Evolutionary conservation across 2,113 vertebrate species (phyloP), one percentile per base, ranked within the genome.

Genomic region (Platanista minor): DNA sequence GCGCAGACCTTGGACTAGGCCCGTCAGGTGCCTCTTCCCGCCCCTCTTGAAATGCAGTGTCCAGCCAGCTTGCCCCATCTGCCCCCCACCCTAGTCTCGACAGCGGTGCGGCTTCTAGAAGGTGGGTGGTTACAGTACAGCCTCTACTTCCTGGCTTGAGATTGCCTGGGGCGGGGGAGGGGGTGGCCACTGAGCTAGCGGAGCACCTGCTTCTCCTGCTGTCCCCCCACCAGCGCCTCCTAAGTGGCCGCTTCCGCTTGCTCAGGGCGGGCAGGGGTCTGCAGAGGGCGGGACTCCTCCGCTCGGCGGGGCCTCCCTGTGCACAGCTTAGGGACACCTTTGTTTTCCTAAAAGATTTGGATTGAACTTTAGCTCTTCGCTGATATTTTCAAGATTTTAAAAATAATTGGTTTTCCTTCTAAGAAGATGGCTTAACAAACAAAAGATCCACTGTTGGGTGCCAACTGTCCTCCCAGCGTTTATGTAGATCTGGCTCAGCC

Each of bases 371-470:
- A 57, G 15, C 64, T 86, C 49, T 66, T 89, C 9, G 2, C 29
- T 69, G 67, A 25, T 39, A 11, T 75, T 75, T 89, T 41, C 36
- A 41, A 23, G 39, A n/a, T 62, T 69, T 41, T 81, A 27, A 62
- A 88, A 83, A 57, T 85, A 41, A 61, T n/a, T 71, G 78, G 46
- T 95, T 95, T 93, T 94, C 36, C 46, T 52, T 8, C 3, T 87
- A 1, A 71, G 69, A 67, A 49, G 27, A 49, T 80, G 66, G 81
- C 54, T 36, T 77, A 75, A 20, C 20, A 25, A 57, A 90, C 75
- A 83, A 54, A 95, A 95, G 85, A 5, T 41, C 21, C 54, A 1
- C 78, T 89, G 62, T 88, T 46, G 29, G 31, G 14, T n/a, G 49
- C 49, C 72, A 41, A 1, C 1, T 13, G 20, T 23, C 8, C 25